These are phyloP conservation scores for Smittia aterrima DNA, from an alignment of 2,888 invertebrate genomes.

Conservation along the genomic window DNA sequence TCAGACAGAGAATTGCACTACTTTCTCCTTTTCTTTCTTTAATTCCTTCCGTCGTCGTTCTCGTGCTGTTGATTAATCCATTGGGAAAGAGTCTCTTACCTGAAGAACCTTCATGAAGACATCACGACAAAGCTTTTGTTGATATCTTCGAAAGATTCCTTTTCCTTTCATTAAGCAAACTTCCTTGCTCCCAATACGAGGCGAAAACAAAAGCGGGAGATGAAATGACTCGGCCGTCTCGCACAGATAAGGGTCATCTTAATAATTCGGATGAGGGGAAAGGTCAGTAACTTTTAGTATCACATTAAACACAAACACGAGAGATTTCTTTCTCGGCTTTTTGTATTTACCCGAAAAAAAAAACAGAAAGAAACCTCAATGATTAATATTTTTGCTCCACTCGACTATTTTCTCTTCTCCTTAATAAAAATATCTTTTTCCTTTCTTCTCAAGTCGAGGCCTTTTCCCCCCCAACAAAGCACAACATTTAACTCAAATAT, in stretches of 20 bases:
- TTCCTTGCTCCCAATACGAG: background rate
- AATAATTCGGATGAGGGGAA: conserved; percentile 27
- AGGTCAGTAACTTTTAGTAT: conserved; percentile 40
- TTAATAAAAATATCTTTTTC: conserved; percentile 32
- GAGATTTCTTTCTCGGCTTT: conserved; percentile 17
- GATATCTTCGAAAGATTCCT: no score
- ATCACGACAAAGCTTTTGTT: no score
- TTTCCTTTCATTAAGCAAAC: no score
- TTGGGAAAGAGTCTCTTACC: no score
- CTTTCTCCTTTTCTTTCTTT: conserved; percentile 4
- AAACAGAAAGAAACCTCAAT: conserved; percentile 35
- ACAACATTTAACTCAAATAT: background rate
- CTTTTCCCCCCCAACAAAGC: background rate
- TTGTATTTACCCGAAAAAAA: conserved; percentile 16
- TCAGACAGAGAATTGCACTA: conserved; percentile 3
- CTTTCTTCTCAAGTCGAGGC: conserved; percentile 10
- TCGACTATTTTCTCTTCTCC: conserved; percentile 18
- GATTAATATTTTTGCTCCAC: conserved; percentile 37
- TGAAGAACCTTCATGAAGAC: no score
- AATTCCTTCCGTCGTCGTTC: background rate
- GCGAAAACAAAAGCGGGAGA: background rate
- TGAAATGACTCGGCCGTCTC: background rate
- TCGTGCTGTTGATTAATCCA: no score
- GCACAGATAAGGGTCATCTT: conserved; percentile 37
- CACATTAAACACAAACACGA: conserved; percentile 31